phyloP scores from a whole-genome alignment of 2,888 invertebrate species.

The Flexamia atlantica region DNA sequence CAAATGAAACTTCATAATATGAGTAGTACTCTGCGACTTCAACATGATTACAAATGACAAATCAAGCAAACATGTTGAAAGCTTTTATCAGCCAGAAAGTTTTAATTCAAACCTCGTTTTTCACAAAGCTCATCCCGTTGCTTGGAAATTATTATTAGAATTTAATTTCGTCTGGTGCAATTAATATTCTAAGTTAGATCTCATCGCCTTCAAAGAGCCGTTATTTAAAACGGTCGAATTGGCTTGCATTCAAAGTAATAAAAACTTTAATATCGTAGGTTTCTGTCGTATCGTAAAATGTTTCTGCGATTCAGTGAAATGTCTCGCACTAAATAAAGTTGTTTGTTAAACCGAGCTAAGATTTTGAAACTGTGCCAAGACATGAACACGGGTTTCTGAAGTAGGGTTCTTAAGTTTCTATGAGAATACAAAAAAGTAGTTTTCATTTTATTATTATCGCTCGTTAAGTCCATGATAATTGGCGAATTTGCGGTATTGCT shows the following conservation, averaged over 20 bases:
- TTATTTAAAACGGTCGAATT: constrained; percentile 11
- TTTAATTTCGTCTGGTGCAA: neutral
- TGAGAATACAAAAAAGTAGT: too few species aligned
- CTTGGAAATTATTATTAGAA: neutral
- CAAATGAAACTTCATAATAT: too few species aligned
- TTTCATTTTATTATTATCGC: too few species aligned
- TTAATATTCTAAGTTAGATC: neutral
- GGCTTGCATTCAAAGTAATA: constrained; percentile 22
- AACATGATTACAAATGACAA: too few species aligned
- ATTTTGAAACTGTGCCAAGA: constrained; percentile 1
- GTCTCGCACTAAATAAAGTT: constrained; percentile 12
- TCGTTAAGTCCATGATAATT: too few species aligned
- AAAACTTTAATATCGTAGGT: constrained; percentile 38
- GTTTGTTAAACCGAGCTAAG: constrained; percentile 17
- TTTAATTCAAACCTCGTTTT: neutral
- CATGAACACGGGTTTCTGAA: neutral
- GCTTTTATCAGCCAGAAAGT: too few species aligned
- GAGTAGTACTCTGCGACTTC: too few species aligned
- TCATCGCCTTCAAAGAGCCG: neutral
- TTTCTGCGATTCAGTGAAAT: constrained; percentile 21
- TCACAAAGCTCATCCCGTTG: neutral
- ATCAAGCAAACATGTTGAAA: too few species aligned
- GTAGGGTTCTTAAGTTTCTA: neutral
- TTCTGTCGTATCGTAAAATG: constrained; percentile 28
- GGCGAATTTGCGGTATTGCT: too few species aligned